phyloP scores from a whole-genome alignment of 1,140 invertebrate species.

The Drosophila sucinea region DNA sequence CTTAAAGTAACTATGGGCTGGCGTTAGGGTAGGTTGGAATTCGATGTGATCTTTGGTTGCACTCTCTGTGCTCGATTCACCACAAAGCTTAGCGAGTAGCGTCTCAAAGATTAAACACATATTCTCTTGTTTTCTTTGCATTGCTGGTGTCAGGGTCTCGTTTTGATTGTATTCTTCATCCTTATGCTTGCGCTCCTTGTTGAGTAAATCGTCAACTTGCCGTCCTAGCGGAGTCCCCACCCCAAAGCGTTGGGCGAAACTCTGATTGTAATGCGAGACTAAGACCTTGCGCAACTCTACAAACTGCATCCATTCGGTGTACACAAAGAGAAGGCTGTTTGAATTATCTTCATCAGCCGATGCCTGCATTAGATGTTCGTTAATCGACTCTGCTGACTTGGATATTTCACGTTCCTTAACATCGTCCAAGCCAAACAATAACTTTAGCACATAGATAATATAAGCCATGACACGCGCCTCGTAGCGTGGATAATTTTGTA shows the following conservation, averaged over 20 bases:
- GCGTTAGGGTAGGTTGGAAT: conserved; percentile 68
- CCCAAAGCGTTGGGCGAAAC: conserved; percentile 81
- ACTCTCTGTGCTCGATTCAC: conserved; percentile 29
- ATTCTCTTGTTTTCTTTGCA: conserved; percentile 55
- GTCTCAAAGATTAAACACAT: conserved; percentile 57
- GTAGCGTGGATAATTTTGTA: conserved; percentile 84
- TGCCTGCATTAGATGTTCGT: conserved; percentile 28
- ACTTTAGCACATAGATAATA: conserved; percentile 86
- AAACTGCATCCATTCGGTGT: conserved; percentile 86
- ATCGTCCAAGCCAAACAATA: conserved; percentile 87
- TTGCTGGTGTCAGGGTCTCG: conserved; percentile 26
- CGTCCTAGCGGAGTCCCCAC: conserved; percentile 30
- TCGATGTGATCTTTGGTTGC: conserved; percentile 47
- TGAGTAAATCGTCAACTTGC: conserved; percentile 53
- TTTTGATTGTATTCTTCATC: conserved; percentile 44
- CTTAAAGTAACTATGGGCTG: conserved; percentile 72
- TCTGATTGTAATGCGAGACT: conserved; percentile 84
- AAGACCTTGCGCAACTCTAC: conserved; percentile 85
- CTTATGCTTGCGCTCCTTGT: conserved; percentile 51
- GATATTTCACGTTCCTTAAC: conserved; percentile 86
- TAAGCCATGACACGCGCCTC: conserved; percentile 86
- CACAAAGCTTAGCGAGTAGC: conserved; percentile 49
- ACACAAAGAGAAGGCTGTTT: conserved; percentile 84
- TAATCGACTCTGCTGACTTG: conserved; percentile 84
- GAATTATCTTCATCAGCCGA: background rate